Base-by-base conservation (phyloP, 1,140 invertebrate species). In the Heliconius hewitsoni region DNA sequence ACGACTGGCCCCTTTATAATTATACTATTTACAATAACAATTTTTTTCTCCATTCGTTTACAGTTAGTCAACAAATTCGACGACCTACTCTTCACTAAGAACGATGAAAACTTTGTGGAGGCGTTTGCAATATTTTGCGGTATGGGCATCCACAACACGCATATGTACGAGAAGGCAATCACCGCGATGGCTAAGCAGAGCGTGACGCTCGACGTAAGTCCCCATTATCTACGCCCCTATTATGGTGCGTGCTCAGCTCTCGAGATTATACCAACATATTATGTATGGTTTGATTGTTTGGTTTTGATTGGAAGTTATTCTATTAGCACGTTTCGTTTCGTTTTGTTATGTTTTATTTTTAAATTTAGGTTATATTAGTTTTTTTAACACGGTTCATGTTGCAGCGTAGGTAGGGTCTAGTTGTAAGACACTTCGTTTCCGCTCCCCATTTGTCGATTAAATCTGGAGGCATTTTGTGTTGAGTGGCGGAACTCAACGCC, bases 81-180 rank as follows among this genome's bases (percentile, higher is more conserved):
- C 93, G 97, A 97, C 78, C 95, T 98, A 73, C 96, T 97, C 19
- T 98, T 98, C 88, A 98, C 98, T 66, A 98, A 98, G 93, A 98
- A 98, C 91, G 98, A 98, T 87, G 98, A 98, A 90, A 98, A 98
- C 91, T 98, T 98, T 87, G 97, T 98, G 71, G 98, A 99, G 94
- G 98, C 98, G 1, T 99, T 99, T 95, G 98, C 98, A 76, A 99
- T 99, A 85, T 99, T 99, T 95, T 99, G 98, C 95, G 98, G 98
- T 34, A 98, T 99, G 98, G 98, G 98, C 42, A 99, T 99, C 76
- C 97, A 98, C 94, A 99, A 99, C 92, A 99, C 98, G 66, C 97
- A 98, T 89, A 99, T 99, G 98, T 99, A 99, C 89, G 98, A 99
- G 93, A 98, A 97, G 92, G 98, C 98, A 55, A 96, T 98, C 86